A percentile compares a stretch with the other conserved stretches of the same genome.
Conservation (phyloP, 2,113 vertebrate genomes). For the Chloropsis cyanopogon region DNA sequence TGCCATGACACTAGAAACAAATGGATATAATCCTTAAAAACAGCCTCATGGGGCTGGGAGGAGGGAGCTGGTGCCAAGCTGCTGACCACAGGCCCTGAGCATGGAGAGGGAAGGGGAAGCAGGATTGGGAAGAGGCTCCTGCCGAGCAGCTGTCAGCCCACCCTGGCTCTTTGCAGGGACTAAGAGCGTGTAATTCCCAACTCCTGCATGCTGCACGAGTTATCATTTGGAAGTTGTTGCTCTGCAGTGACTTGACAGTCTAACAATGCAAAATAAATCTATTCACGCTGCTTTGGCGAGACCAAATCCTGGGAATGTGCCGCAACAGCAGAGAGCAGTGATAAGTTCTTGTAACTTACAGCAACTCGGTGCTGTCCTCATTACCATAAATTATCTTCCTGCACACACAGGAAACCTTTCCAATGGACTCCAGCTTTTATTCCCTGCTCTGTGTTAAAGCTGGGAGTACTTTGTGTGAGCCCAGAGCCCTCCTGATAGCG, state of each 20-base stretch:
- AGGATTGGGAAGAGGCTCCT: not conserved
- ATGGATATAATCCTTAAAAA: not conserved
- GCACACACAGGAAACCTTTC: conserved; percentile 39
- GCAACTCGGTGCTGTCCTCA: conserved; percentile 26
- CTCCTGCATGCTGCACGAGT: conserved; percentile 58
- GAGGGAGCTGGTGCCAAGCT: not conserved
- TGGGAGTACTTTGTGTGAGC: not conserved
- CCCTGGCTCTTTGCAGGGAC: not conserved
- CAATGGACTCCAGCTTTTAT: not conserved
- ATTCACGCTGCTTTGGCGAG: conserved; percentile 69
- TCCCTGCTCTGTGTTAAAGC: not conserved
- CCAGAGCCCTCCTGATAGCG: not conserved
- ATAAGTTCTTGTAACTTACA: conserved; percentile 69
- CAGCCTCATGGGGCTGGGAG: not conserved
- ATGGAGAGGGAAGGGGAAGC: not conserved
- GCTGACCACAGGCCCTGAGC: not conserved
- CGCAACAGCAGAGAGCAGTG: conserved; percentile 60
- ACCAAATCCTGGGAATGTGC: conserved; percentile 59
- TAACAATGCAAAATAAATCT: conserved; percentile 78
- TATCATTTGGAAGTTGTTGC: conserved; percentile 70
- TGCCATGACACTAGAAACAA: not conserved
- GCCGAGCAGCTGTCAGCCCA: conserved; percentile 18
- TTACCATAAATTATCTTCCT: conserved; percentile 69
- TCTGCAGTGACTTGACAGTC: conserved; percentile 71
- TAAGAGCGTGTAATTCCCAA: conserved; percentile 68